Evolutionary conservation across 2,113 vertebrate genomes (phyloP).

Genomic region (Calyptommatus sinebrachiatus): DNA sequence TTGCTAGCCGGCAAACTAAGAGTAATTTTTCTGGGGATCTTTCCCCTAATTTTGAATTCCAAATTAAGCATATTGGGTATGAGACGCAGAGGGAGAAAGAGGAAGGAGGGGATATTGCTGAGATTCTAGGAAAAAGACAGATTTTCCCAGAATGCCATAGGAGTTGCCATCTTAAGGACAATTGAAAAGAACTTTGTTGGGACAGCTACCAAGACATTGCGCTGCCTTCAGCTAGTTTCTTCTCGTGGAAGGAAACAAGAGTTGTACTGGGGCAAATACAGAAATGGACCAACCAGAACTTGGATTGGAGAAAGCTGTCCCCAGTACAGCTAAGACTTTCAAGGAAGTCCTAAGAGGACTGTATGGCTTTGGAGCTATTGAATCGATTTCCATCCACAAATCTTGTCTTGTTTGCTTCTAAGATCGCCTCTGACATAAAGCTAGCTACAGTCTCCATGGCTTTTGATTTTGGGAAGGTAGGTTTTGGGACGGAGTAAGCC

Average conservation of each 20-base stretch:
- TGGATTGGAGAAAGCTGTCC: not conserved
- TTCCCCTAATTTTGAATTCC: too few relatives aligned
- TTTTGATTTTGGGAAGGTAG: too few relatives aligned
- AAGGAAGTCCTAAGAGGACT: not conserved
- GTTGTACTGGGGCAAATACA: too few relatives aligned
- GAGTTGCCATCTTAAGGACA: too few relatives aligned
- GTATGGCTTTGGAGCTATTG: not conserved
- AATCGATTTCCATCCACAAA: accelerated
- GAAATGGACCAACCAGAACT: not conserved
- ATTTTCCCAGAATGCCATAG: too few relatives aligned
- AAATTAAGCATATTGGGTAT: too few relatives aligned
- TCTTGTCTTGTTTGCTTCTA: not conserved
- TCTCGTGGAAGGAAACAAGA: not conserved
- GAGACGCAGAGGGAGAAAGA: not conserved
- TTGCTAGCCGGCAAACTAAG: too few relatives aligned
- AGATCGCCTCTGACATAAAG: too few relatives aligned
- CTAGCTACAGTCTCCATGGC: too few relatives aligned
- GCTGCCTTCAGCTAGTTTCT: not conserved
- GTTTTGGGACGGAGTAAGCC: not conserved
- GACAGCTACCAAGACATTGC: not conserved
- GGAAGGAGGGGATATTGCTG: not conserved
- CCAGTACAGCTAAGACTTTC: not conserved
- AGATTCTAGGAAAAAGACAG: too few relatives aligned
- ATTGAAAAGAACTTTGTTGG: not conserved
- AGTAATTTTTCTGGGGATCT: too few relatives aligned